Evolutionary conservation across 2,797 vertebrate genomes (phyloP).

Genomic region (Eremophila alpestris): DNA sequence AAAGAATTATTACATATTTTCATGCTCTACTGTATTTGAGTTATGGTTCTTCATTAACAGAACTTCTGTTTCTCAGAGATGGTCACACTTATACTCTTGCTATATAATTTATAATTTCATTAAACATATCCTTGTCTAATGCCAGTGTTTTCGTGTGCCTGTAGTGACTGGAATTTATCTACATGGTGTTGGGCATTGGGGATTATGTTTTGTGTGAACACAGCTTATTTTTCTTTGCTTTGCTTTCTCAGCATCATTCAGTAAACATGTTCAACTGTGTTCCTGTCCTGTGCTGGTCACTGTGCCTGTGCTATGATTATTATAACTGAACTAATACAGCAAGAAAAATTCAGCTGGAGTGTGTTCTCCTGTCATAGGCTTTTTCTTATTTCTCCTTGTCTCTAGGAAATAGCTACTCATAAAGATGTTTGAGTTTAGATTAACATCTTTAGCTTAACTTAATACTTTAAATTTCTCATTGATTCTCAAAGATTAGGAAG

Average conservation of each 20-base stretch:
- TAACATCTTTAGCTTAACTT: slow-evolving; percentile 1
- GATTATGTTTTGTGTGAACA: not conserved
- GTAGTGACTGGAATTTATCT: not conserved
- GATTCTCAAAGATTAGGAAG: not conserved
- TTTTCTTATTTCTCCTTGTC: not conserved
- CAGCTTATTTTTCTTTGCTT: not conserved
- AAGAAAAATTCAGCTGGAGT: not conserved
- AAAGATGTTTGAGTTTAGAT: not conserved
- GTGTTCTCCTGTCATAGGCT: not conserved
- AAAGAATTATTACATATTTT: not conserved
- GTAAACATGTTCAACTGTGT: not conserved
- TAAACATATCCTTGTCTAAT: not conserved
- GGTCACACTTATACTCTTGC: not conserved
- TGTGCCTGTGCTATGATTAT: not conserved
- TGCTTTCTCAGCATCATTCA: not conserved
- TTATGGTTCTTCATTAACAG: not conserved
- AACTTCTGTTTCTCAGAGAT: not conserved
- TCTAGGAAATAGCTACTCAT: not conserved
- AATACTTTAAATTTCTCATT: not conserved
- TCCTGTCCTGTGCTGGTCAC: not conserved
- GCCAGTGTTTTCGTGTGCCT: not conserved
- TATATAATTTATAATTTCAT: not conserved
- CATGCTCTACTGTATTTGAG: not conserved
- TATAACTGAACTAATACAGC: not conserved
- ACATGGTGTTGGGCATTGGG: not conserved